Base-by-base conservation (phyloP, 2,888 invertebrate genomes). In the Halocaridina rubra region DNA sequence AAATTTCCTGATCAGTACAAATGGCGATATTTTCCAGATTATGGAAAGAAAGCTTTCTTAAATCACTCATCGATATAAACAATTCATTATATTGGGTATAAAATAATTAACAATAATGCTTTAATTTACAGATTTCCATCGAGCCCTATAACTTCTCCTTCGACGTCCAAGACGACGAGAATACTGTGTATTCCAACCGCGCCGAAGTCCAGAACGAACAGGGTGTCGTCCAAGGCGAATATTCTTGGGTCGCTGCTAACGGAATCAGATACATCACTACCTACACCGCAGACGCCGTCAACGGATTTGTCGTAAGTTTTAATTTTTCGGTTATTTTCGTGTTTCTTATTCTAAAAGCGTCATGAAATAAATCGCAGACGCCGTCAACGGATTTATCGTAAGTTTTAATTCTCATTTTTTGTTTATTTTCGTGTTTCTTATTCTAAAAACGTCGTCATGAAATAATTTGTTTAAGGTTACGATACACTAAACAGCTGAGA, bases 121-220 rank as follows among this genome's bases (percentile, higher is more conserved):
- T 13, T 7, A n/a, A 10, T 22, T 27, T 32, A 1, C 86, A 87
- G 87, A 59, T 39, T 79, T 19, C 75, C 29, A 84, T 86, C n/a
- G 76, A 84, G 7, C 88, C 88, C n/a, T 88, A 88, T 86, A n/a
- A 76, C 13, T 88, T 88, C 67, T 59, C 67, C 67, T 78, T 84
- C 10, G 77, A 84, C 13, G 86, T 88, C 0, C 79, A 72, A 30
- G 86, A 86, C 75, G 88, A 88, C 71, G 86, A 86, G 30, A 78
- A 69, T 75, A 88, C 88, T 30, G 86, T 86, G 81, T 88, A 88
- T 81, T 86, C 86, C 53, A 46, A 74, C 64, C 80, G 86, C 10
- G 46, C 57, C 19, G 88, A 86, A 78, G 84, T 75, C 69, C 88
- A 88, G 75, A 84, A 88, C 84, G 88, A 80, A 29, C 32, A 84